Evolutionary conservation across 1,140 invertebrate genomes (phyloP).

Genomic region (Hesperophylax magnus): DNA sequence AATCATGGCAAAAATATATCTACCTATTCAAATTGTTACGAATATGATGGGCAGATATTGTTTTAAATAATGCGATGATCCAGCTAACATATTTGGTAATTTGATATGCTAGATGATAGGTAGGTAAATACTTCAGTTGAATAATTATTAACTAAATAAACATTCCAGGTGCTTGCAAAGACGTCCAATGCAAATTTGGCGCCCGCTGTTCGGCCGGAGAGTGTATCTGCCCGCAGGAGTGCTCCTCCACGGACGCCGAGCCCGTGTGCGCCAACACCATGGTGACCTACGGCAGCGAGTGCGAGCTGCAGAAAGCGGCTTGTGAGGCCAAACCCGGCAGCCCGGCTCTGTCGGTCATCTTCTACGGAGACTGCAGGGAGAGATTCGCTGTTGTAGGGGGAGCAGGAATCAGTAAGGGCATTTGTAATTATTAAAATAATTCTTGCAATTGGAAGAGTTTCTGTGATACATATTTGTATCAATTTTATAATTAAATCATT

Average conservation of each 20-base stretch:
- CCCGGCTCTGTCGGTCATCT: slow-evolving; percentile 74
- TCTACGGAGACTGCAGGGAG: slow-evolving; percentile 86
- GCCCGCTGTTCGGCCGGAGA: slow-evolving; percentile 85
- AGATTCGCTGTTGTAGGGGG: slow-evolving; percentile 71
- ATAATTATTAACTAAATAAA: no score
- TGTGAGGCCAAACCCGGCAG: slow-evolving; percentile 70
- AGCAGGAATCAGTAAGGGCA: slow-evolving; percentile 62
- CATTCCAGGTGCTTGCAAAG: slow-evolving; percentile 80
- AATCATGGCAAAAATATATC: no score
- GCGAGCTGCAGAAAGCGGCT: slow-evolving; percentile 82
- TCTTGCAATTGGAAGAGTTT: no score
- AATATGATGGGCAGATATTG: no score
- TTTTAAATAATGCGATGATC: no score
- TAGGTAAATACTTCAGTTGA: no score
- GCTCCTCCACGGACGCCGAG: slow-evolving; percentile 75
- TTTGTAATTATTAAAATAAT: no score
- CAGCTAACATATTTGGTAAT: no score
- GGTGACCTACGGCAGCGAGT: slow-evolving; percentile 86
- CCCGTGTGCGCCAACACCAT: slow-evolving; percentile 87
- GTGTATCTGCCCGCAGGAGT: slow-evolving; percentile 87
- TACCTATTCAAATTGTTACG: no score
- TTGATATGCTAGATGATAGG: no score
- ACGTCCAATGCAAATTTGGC: slow-evolving; percentile 84
- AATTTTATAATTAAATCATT: no score
- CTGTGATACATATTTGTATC: no score